Evolutionary conservation across 1,140 invertebrate genomes (phyloP), one percentile per base, ranked within the genome.

Genomic region (Plectus sambesii): DNA sequence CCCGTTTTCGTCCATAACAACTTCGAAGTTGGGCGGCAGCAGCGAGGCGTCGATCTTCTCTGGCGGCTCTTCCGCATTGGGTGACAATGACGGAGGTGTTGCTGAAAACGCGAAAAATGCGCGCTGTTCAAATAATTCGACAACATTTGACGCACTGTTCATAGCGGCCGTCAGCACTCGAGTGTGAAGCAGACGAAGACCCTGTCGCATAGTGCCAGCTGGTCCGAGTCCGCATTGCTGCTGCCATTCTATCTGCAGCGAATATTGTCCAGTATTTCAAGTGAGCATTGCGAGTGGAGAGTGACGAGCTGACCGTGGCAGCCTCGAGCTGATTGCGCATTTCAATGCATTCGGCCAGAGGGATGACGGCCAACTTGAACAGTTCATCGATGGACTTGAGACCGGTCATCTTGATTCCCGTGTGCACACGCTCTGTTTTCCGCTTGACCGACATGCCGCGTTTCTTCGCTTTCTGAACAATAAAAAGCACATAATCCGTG

Each of bases 371-470:
- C 55, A 70, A 66, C 63, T 74, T 76, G 50, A 77, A 72, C 12
- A 70, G 50, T 26, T 77, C 75, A 57, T 76, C 75, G 24, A 74
- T 59, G 30, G 63, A 53, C 59, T 72, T 74, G 12, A 76, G 56
- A 5, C 75, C 74, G 37, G 68, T 61, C 12, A 67, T 55, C 38
- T 75, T 67, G 51, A 74, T 69, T 5, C 63, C 68, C 19, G 66
- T 61, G 36, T 66, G 63, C n/a, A 61, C 35, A 45, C 59, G 30
- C 19, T 38, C 51, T 15, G 52, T 58, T 46, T 66, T 70, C 25
- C 58, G 39, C 40, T 66, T 68, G n/a, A 72, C 51, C 49, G 63
- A 53, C 68, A 68, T 49, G 58, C 58, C 59, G 58, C 73, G 37
- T 59, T 68, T 56, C 53, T 59, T 62, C 49, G 69, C 25, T 47